These are phyloP conservation scores for Agonopterix arenella DNA, from an alignment of 2,888 invertebrate genomes.

Conservation along the genomic window DNA sequence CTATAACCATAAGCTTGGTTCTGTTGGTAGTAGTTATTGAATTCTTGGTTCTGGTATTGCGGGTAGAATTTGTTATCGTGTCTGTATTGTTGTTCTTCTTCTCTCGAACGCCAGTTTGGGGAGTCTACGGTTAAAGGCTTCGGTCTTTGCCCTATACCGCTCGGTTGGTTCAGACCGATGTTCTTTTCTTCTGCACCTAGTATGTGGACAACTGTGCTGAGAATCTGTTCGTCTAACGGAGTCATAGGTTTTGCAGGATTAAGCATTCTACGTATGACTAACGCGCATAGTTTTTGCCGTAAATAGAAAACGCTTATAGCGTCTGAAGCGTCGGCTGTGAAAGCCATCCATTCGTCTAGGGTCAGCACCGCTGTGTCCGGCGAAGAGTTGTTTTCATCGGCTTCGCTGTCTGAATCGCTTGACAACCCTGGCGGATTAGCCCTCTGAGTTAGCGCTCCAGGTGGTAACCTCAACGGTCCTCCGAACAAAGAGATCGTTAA, in stretches of 20 bases:
- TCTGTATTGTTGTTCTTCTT: slow-evolving; percentile 39
- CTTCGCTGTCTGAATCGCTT: slow-evolving; percentile 66
- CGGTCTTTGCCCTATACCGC: slow-evolving; percentile 86
- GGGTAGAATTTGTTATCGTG: slow-evolving; percentile 27
- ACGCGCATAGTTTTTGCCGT: slow-evolving; percentile 83
- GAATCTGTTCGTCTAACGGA: slow-evolving; percentile 80
- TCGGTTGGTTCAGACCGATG: slow-evolving; percentile 82
- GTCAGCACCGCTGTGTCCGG: slow-evolving; percentile 69
- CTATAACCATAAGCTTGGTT: slow-evolving; percentile 29
- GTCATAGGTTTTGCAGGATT: slow-evolving; percentile 76
- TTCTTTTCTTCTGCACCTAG: slow-evolving; percentile 84
- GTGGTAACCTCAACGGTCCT: slow-evolving; percentile 80
- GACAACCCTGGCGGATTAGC: slow-evolving; percentile 65
- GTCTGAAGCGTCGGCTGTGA: slow-evolving; percentile 81
- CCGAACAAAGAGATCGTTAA: slow-evolving; percentile 88
- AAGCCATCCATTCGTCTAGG: slow-evolving; percentile 86
- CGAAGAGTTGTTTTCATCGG: slow-evolving; percentile 49
- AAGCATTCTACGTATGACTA: slow-evolving; percentile 79
- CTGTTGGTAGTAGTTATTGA: slow-evolving; percentile 37
- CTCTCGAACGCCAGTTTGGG: slow-evolving; percentile 55
- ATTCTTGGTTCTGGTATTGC: slow-evolving; percentile 31
- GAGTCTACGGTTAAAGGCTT: slow-evolving; percentile 80
- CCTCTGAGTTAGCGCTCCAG: slow-evolving; percentile 57
- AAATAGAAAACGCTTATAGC: slow-evolving; percentile 81
- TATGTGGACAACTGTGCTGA: slow-evolving; percentile 80